phyloP scores from a whole-genome alignment of 2,113 vertebrate species.

The Nerophis lumbriciformis region DNA sequence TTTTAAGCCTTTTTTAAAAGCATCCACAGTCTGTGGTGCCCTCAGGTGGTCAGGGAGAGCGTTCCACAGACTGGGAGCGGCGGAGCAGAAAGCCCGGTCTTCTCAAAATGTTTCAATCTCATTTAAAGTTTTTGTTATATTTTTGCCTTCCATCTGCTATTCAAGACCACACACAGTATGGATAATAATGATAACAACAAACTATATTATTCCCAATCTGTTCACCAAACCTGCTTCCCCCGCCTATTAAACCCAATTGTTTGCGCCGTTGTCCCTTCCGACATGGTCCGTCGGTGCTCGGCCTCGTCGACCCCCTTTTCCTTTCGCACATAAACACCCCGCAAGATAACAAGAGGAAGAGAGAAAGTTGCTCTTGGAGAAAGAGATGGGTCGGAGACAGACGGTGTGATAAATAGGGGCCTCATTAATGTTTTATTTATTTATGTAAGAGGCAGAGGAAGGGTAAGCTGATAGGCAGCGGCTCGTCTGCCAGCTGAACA shows the following conservation, averaged over 20 bases:
- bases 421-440: constrained; percentile 56
- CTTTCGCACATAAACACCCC: constrained; percentile 8
- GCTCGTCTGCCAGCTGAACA: constrained; percentile 33
- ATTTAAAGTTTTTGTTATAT: no score
- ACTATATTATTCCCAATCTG: no score
- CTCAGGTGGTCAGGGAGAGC: no score
- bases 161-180: no score
- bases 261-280: constrained; percentile 7
- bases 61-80: no score
- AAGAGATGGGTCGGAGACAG: not conserved
- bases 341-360: constrained; percentile 9
- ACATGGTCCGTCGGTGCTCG: constrained; percentile 8
- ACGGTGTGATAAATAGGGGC: constrained; percentile 18
- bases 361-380: constrained; percentile 12
- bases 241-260: not conserved
- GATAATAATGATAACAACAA: no score
- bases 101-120: no score
- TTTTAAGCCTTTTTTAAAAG: no score
- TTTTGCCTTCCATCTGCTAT: no score
- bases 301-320: not conserved
- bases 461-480: constrained; percentile 27
- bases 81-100: no score
- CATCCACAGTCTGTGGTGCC: no score
- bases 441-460: constrained; percentile 35
- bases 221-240: no score